Conservation (phyloP, 2,888 invertebrate genomes). For the Epistrophe eligans region DNA sequence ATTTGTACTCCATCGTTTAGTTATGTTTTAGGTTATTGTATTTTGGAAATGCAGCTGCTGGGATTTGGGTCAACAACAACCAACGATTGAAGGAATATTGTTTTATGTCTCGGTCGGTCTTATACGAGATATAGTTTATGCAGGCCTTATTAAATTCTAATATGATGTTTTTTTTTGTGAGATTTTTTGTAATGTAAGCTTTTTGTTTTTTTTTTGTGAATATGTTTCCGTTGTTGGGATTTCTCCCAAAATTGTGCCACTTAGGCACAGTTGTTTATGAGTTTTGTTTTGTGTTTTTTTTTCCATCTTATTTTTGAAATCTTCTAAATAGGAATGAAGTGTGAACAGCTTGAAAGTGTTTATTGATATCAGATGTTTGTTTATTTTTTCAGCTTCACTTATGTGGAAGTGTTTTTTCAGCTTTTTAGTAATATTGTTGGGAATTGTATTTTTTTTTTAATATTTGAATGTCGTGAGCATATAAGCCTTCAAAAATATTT, state of each 20-base stretch:
- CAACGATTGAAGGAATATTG: slow-evolving; percentile 32
- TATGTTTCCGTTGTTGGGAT: slow-evolving; percentile 5
- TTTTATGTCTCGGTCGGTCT: slow-evolving; percentile 31
- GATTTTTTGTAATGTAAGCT: slow-evolving; percentile 4
- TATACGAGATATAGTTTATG: background rate
- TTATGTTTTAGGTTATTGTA: slow-evolving; percentile 16
- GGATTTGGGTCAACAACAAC: slow-evolving; percentile 50
- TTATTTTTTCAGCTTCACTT: background rate
- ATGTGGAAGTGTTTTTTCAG: background rate
- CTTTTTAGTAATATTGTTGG: background rate
- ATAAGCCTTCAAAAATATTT: too few species aligned
- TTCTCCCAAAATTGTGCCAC: slow-evolving; percentile 22
- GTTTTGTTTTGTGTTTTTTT: background rate
- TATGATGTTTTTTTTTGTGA: slow-evolving; percentile 21
- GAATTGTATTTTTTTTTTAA: background rate
- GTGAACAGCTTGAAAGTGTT: slow-evolving; percentile 43
- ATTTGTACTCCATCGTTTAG: slow-evolving; percentile 11
- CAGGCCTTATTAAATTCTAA: background rate
- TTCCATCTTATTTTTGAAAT: slow-evolving; percentile 11
- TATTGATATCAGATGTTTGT: slow-evolving; percentile 47
- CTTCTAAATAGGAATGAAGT: slow-evolving; percentile 8
- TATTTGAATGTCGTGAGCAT: too few species aligned
- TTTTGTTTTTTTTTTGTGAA: slow-evolving; percentile 25
- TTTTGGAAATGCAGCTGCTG: slow-evolving; percentile 24
- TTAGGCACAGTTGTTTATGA: slow-evolving; percentile 29